A percentile compares a stretch with the other conserved stretches of the same genome.
phyloP scores from a whole-genome alignment of 2,888 invertebrate genomes.

The Drosophila mercatorum region DNA sequence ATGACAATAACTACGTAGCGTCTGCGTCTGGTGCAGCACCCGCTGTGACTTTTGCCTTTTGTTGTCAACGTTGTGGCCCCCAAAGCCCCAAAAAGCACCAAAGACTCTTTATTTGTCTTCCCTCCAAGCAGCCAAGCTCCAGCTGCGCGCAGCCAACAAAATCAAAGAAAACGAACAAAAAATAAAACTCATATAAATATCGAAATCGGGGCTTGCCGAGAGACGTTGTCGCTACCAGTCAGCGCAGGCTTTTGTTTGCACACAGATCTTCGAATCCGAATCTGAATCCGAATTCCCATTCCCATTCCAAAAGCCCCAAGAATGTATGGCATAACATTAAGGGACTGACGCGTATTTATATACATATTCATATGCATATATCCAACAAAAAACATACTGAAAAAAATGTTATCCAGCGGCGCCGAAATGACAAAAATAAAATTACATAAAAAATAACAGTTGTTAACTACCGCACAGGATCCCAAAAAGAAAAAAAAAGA shows the following conservation, averaged over 20 bases:
- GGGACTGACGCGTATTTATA: slow-evolving; percentile 37
- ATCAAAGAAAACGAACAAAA: slow-evolving; percentile 16
- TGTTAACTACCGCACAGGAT: slow-evolving; percentile 70
- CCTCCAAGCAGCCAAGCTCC: slow-evolving; percentile 22
- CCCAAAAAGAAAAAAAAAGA: slow-evolving; percentile 8
- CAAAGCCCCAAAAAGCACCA: slow-evolving; percentile 20
- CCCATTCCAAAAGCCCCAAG: slow-evolving; percentile 11
- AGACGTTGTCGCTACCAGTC: slow-evolving; percentile 77
- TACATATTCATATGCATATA: slow-evolving; percentile 28
- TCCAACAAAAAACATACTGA: slow-evolving; percentile 1
- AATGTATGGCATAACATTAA: slow-evolving; percentile 61
- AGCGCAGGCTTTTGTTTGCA: slow-evolving; percentile 72
- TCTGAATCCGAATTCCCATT: slow-evolving; percentile 8
- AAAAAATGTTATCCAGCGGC: slow-evolving; percentile 66
- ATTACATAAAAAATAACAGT: slow-evolving; percentile 79
- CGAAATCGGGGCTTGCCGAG: slow-evolving; percentile 75
- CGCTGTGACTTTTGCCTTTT: slow-evolving; percentile 78
- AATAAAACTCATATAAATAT: slow-evolving; percentile 69
- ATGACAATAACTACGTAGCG: slow-evolving; percentile 81
- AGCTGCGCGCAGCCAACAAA: slow-evolving; percentile 34
- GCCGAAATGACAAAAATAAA: slow-evolving; percentile 79
- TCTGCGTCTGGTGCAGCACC: slow-evolving; percentile 69
- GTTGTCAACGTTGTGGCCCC: slow-evolving; percentile 71
- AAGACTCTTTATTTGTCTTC: slow-evolving; percentile 3
- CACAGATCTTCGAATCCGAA: slow-evolving; percentile 20